Evolutionary conservation across 1,140 invertebrate genomes (phyloP).

Genomic region (Globodera rostochiensis): DNA sequence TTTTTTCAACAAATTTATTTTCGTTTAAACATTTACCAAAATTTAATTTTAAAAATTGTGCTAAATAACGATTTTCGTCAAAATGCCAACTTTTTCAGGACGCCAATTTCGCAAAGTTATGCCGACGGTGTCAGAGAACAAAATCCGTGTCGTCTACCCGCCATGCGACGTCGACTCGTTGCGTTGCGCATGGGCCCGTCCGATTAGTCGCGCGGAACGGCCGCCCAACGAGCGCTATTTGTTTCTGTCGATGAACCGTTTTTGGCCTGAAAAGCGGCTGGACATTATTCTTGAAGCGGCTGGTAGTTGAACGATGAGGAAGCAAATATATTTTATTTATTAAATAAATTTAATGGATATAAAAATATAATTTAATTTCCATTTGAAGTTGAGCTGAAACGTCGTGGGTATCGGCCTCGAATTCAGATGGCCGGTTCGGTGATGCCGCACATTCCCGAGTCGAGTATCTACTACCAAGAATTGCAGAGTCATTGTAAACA

Average conservation of each 20-base stretch:
- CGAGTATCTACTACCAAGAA: slow-evolving; percentile 58
- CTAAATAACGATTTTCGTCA: not conserved
- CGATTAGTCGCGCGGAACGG: slow-evolving; percentile 50
- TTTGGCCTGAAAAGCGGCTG: slow-evolving; percentile 65
- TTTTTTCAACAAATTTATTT: slow-evolving; percentile 7
- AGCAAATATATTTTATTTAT: not conserved
- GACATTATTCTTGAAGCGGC: slow-evolving; percentile 65
- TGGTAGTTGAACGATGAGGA: slow-evolving; percentile 25
- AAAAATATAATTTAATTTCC: not conserved
- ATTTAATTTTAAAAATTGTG: not conserved
- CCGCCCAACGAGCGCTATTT: slow-evolving; percentile 51
- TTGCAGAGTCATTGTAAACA: slow-evolving; percentile 55
- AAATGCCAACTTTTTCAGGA: slow-evolving; percentile 48
- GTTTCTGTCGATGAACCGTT: slow-evolving; percentile 65
- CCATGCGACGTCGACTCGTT: slow-evolving; percentile 63
- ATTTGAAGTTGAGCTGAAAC: slow-evolving; percentile 45
- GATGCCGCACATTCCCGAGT: slow-evolving; percentile 65
- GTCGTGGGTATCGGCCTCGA: slow-evolving; percentile 41
- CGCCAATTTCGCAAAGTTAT: slow-evolving; percentile 56
- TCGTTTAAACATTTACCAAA: not conserved
- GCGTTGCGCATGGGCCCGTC: slow-evolving; percentile 17
- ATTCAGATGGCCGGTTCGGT: slow-evolving; percentile 63
- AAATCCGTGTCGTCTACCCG: slow-evolving; percentile 62
- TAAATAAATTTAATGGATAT: not conserved
- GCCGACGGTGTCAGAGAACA: slow-evolving; percentile 54